Conservation (phyloP, 2,797 vertebrate genomes). For the Chelonia mydas region DNA sequence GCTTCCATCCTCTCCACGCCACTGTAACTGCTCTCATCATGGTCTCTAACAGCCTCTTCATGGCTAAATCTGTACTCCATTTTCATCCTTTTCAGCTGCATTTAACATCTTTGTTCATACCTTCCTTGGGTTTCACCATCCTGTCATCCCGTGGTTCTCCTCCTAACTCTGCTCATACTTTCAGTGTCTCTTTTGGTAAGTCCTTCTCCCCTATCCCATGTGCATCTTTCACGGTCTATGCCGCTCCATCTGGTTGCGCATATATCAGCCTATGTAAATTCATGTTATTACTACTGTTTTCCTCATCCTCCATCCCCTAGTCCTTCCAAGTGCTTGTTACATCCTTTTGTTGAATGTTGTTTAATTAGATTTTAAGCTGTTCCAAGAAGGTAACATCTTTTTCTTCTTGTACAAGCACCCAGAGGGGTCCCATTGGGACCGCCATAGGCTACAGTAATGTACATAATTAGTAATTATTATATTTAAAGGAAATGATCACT, state of each 20-base stretch:
- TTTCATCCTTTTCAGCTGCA: background rate
- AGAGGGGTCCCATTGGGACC: background rate
- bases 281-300: background rate
- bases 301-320: background rate
- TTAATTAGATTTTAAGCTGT: background rate
- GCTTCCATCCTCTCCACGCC: too few relatives aligned
- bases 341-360: background rate
- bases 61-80: too few relatives aligned
- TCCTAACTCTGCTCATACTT: background rate
- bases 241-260: background rate
- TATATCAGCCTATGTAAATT: background rate
- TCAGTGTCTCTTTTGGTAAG: background rate
- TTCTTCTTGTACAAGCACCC: too few relatives aligned
- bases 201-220: background rate
- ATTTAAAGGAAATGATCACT: background rate
- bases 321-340: background rate
- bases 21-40: too few relatives aligned
- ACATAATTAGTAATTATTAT: background rate
- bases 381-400: background rate
- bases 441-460: background rate
- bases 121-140: background rate
- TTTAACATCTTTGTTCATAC: background rate
- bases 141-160: background rate
- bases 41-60: too few relatives aligned
- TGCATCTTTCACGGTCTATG: background rate